These are phyloP conservation scores for Triplophysa bombifrons DNA, from an alignment of 2,797 vertebrate genomes.

Conservation along the genomic window DNA sequence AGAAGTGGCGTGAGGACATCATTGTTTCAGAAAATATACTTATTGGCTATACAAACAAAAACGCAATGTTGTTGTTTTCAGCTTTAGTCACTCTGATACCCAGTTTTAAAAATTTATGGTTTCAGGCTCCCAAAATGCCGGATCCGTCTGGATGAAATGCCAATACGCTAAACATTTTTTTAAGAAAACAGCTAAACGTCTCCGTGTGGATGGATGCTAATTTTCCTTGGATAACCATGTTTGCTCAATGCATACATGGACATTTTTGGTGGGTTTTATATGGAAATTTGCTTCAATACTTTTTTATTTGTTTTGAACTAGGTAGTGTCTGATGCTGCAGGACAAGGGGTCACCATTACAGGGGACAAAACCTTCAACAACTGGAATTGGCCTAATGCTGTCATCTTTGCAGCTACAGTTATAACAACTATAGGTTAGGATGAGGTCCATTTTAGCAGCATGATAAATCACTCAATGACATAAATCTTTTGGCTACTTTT, in stretches of 20 bases:
- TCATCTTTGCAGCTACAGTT: constrained; percentile 97
- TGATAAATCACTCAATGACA: not conserved
- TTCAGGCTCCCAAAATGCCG: too few species aligned
- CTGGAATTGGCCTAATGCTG: constrained; percentile 99
- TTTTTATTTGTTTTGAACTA: constrained; percentile 59
- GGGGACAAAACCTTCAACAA: constrained; percentile 95
- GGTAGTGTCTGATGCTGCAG: constrained; percentile 91
- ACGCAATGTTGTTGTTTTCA: too few species aligned
- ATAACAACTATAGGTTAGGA: constrained; percentile 95
- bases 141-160: too few species aligned
- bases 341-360: constrained; percentile 92
- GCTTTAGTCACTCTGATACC: too few species aligned
- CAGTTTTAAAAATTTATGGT: too few species aligned
- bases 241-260: not conserved
- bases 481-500: constrained; percentile 34
- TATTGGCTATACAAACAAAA: too few species aligned
- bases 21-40: too few species aligned
- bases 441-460: constrained; percentile 3
- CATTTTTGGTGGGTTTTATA: not conserved
- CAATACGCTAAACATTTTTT: too few species aligned
- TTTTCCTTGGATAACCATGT: not conserved
- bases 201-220: too few species aligned
- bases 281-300: not conserved
- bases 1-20: too few species aligned
- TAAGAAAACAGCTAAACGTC: too few species aligned